phyloP scores from a whole-genome alignment of 1,140 invertebrate species.

The Drosophila oshimai region DNA sequence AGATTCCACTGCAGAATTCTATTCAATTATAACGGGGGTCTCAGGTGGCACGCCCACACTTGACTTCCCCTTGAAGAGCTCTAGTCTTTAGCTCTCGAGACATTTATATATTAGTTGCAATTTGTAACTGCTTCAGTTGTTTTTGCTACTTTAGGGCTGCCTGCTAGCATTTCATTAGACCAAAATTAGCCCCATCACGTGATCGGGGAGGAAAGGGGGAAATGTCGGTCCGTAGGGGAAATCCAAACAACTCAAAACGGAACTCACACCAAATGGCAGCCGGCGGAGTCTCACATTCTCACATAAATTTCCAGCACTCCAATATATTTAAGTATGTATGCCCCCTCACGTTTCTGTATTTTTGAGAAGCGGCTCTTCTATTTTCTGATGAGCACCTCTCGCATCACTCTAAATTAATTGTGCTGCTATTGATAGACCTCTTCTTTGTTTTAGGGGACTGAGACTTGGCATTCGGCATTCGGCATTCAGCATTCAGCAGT shows the following conservation, averaged over 20 bases:
- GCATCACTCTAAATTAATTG: slow-evolving; percentile 64
- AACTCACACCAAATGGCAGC: slow-evolving; percentile 71
- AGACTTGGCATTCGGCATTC: not conserved
- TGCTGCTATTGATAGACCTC: slow-evolving; percentile 64
- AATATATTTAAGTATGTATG: no score
- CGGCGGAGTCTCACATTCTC: slow-evolving; percentile 38
- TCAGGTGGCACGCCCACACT: slow-evolving; percentile 12
- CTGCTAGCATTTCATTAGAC: slow-evolving; percentile 61
- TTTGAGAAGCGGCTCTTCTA: slow-evolving; percentile 3
- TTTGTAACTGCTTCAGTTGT: slow-evolving; percentile 54
- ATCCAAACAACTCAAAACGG: slow-evolving; percentile 39
- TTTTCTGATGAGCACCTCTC: slow-evolving; percentile 27
- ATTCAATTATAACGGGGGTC: slow-evolving; percentile 15
- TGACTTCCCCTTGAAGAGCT: not conserved
- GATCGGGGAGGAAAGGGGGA: slow-evolving; percentile 14
- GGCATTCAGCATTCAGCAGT: slow-evolving; percentile 17
- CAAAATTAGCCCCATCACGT: slow-evolving; percentile 60
- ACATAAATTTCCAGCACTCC: slow-evolving; percentile 51
- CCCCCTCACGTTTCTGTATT: no score
- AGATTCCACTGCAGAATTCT: slow-evolving; percentile 1
- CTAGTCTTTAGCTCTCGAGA: slow-evolving; percentile 8
- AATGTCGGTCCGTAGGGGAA: slow-evolving; percentile 3
- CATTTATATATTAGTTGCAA: slow-evolving; percentile 63
- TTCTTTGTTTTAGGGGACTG: slow-evolving; percentile 30
- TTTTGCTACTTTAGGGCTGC: slow-evolving; percentile 4